phyloP scores from a whole-genome alignment of 2,797 vertebrate species.

The Hoplostethus mediterraneus region DNA sequence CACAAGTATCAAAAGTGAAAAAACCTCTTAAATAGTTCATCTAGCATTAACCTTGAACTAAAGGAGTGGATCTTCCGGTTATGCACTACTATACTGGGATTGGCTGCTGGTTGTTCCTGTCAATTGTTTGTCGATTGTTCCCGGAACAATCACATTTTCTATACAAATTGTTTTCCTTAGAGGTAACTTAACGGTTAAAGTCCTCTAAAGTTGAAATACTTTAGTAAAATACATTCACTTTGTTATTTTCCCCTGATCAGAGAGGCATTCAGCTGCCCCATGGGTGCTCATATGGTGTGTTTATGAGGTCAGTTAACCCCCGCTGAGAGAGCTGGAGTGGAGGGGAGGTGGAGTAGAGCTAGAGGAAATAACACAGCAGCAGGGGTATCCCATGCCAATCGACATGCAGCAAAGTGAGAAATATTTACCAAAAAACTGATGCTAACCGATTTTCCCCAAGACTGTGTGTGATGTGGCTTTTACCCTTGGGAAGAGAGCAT shows the following conservation, averaged over 20 bases:
- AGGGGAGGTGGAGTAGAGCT: constrained; percentile 65
- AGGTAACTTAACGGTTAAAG: constrained; percentile 3
- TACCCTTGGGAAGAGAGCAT: constrained; percentile 61
- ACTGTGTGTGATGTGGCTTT: constrained; percentile 57
- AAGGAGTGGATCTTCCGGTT: no score
- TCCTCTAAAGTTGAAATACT: constrained; percentile 56
- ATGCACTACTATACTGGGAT: no score
- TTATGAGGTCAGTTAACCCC: constrained; percentile 75
- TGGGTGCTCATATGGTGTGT: constrained; percentile 60
- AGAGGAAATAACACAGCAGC: constrained; percentile 83
- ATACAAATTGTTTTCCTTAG: no score
- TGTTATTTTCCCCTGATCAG: constrained; percentile 50
- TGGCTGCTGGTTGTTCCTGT: no score
- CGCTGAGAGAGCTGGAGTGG: constrained; percentile 66
- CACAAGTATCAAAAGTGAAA: no score
- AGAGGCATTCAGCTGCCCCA: constrained; percentile 60
- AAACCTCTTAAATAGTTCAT: no score
- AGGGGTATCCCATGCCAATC: constrained; percentile 76
- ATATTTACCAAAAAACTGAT: constrained; percentile 54
- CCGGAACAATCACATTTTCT: no score
- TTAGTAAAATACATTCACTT: constrained; percentile 29
- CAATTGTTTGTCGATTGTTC: no score
- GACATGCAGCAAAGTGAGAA: constrained; percentile 72
- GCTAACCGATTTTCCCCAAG: constrained; percentile 49
- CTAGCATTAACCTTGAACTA: no score